Conservation (phyloP, 2,797 vertebrate species). For the Lepidocolaptes lacrymiger region DNA sequence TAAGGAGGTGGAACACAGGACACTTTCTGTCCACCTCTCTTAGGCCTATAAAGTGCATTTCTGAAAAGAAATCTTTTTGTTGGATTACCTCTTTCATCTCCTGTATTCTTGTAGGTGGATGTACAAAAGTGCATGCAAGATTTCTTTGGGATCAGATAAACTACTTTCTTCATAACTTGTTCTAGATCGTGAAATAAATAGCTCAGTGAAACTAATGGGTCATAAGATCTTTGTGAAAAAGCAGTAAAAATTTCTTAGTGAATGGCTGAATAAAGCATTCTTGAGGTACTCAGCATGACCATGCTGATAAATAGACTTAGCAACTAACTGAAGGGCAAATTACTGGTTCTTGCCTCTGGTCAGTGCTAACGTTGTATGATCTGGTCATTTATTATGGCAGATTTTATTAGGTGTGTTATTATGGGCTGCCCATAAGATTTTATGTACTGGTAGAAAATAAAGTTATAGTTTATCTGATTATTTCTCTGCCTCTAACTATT, state of each 20-base stretch:
- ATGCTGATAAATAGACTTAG: conserved; percentile 17
- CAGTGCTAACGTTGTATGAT: not conserved
- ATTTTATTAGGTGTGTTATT: conserved; percentile 66
- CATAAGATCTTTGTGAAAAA: not conserved
- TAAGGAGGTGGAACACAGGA: not conserved
- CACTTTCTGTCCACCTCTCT: not conserved
- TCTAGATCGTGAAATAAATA: not conserved
- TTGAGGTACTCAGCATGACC: not conserved
- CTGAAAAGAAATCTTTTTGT: not conserved
- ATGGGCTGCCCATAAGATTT: conserved; percentile 39
- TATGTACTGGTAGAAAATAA: conserved; percentile 54
- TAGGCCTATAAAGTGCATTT: not conserved
- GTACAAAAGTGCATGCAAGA: not conserved
- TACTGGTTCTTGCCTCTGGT: conserved; percentile 48
- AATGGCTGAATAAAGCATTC: not conserved
- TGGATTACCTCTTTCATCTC: not conserved
- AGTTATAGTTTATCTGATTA: conserved; percentile 63
- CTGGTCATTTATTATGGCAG: conserved; percentile 54
- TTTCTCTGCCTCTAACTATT: conserved; percentile 54
- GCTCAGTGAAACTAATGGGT: not conserved
- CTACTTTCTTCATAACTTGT: not conserved
- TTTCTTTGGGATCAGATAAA: not conserved
- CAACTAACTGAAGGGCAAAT: conserved; percentile 1
- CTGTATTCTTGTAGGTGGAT: not conserved
- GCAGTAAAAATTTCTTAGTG: not conserved